phyloP scores from a whole-genome alignment of 1,140 invertebrate species.

The Drosophila nigromelanica region DNA sequence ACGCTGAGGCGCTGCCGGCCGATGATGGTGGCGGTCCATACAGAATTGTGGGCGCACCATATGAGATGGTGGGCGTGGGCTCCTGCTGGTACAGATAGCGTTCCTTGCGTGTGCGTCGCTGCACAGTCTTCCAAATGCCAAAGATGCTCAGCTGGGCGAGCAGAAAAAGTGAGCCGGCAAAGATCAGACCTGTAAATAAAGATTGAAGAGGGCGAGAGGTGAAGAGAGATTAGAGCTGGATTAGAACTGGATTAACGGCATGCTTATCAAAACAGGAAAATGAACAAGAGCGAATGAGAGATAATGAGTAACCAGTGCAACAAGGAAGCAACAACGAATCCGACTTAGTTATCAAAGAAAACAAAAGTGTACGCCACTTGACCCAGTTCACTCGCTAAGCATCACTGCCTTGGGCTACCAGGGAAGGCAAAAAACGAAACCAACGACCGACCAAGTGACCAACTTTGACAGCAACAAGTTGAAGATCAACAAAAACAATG shows the following conservation, averaged over 20 bases:
- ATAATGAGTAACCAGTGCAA: slow-evolving; percentile 36
- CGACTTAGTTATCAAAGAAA: slow-evolving; percentile 75
- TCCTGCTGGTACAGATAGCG: slow-evolving; percentile 79
- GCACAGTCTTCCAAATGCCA: slow-evolving; percentile 84
- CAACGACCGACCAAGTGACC: slow-evolving; percentile 66
- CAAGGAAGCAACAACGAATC: slow-evolving; percentile 50
- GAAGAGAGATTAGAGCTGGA: not conserved
- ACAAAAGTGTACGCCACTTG: slow-evolving; percentile 78
- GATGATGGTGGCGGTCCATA: slow-evolving; percentile 67
- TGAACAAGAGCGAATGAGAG: slow-evolving; percentile 15
- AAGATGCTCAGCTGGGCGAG: slow-evolving; percentile 80
- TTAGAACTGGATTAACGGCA: slow-evolving; percentile 14
- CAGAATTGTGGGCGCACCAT: slow-evolving; percentile 73
- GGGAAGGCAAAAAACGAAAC: slow-evolving; percentile 3
- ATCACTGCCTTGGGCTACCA: not conserved
- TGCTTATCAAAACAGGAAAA: slow-evolving; percentile 35
- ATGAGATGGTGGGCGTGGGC: slow-evolving; percentile 66
- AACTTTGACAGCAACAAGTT: slow-evolving; percentile 81
- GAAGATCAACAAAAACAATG: slow-evolving; percentile 80
- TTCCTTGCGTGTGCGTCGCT: slow-evolving; percentile 91
- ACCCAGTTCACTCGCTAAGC: slow-evolving; percentile 51
- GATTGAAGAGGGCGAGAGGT: not conserved
- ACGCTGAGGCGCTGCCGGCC: slow-evolving; percentile 41
- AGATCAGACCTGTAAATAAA: slow-evolving; percentile 65
- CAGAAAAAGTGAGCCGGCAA: slow-evolving; percentile 74